A percentile compares a stretch with the other conserved stretches of the same genome.
These are phyloP conservation scores for Tupiocoris notatus DNA, from an alignment of 2,888 invertebrate species.

Conservation along the genomic window DNA sequence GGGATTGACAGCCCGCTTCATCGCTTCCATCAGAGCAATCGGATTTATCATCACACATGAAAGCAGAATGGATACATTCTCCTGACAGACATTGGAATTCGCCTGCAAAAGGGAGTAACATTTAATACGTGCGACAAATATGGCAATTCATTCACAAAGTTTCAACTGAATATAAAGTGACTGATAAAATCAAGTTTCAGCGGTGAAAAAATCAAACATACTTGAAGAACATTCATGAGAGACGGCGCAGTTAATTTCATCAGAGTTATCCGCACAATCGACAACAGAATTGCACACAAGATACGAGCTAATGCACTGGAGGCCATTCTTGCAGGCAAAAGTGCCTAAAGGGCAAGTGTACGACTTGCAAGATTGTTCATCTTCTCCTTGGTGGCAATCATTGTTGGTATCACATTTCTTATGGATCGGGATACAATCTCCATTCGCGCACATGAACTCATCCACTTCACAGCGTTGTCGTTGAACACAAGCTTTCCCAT, in stretches of 20 bases:
- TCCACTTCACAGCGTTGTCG: constrained; percentile 59
- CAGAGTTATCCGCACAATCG: constrained; percentile 58
- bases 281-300: constrained; percentile 58
- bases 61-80: constrained; percentile 62
- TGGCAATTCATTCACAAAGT: too few relatives aligned
- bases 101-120: too few relatives aligned
- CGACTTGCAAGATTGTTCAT: constrained; percentile 58
- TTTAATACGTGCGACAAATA: too few relatives aligned
- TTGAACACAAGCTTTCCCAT: constrained; percentile 47
- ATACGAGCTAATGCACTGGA: constrained; percentile 57
- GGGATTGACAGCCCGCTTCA: constrained; percentile 59
- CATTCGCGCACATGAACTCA: constrained; percentile 59
- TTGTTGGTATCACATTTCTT: constrained; percentile 57
- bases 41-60: constrained; percentile 59
- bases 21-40: constrained; percentile 77
- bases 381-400: constrained; percentile 61
- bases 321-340: constrained; percentile 57
- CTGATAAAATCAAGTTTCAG: too few relatives aligned
- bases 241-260: constrained; percentile 53
- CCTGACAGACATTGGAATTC: constrained; percentile 67
- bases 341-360: constrained; percentile 55
- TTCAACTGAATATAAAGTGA: too few relatives aligned
- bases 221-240: constrained; percentile 30
- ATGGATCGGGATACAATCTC: constrained; percentile 54
- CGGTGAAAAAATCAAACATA: constrained; percentile 3